These are phyloP conservation scores for Camelus bactrianus DNA, from an alignment of 2,113 vertebrate genomes.

Conservation along the genomic window DNA sequence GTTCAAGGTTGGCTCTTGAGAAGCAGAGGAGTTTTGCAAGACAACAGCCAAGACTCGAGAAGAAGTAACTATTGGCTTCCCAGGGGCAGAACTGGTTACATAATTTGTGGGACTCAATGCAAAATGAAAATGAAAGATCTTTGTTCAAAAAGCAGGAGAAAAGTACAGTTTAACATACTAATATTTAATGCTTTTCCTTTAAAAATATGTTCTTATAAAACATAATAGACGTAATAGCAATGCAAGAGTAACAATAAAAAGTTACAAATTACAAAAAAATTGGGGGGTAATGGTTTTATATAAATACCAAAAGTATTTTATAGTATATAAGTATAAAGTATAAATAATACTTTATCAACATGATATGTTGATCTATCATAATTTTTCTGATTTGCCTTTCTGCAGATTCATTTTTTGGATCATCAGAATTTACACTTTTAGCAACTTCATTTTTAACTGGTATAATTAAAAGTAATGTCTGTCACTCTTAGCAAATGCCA, in stretches of 20 bases:
- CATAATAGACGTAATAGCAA: neutral
- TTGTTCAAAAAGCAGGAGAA: slow-evolving; percentile 4
- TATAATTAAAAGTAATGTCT: slow-evolving; percentile 12
- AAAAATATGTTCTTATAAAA: neutral
- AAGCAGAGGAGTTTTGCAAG: neutral
- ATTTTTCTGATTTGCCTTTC: slow-evolving; percentile 17
- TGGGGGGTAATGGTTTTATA: neutral
- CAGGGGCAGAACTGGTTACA: neutral
- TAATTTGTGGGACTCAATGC: neutral
- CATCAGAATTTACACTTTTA: slow-evolving; percentile 28
- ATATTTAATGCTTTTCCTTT: slow-evolving; percentile 12
- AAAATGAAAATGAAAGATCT: slow-evolving; percentile 26
- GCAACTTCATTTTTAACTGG: slow-evolving; percentile 47
- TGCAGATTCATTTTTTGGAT: slow-evolving; percentile 1
- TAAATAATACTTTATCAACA: neutral
- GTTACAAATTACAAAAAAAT: neutral
- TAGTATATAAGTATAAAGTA: too few species aligned
- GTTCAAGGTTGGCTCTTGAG: neutral
- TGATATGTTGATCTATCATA: slow-evolving; percentile 1
- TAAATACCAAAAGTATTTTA: too few species aligned
- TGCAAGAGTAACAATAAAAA: neutral
- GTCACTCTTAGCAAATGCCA: neutral
- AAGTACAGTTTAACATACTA: neutral
- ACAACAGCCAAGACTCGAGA: neutral
- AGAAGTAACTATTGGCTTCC: neutral